phyloP scores from a whole-genome alignment of 2,888 invertebrate genomes.

The Ichneumon xanthorius region DNA sequence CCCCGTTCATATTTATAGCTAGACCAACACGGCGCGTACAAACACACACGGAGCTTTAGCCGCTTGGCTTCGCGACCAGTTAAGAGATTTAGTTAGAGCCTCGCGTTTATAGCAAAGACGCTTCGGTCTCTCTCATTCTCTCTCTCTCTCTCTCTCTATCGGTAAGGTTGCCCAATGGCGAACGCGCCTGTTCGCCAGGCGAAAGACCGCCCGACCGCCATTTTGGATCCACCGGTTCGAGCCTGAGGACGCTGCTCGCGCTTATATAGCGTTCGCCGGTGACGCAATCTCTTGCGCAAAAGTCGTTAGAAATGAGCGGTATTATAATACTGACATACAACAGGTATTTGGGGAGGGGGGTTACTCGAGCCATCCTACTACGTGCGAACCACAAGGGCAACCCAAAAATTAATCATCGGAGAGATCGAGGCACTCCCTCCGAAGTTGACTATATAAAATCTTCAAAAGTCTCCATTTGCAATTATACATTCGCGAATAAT shows the following conservation, averaged over 20 bases:
- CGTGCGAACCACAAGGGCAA: constrained; percentile 5
- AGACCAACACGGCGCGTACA: constrained; percentile 47
- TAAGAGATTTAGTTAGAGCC: constrained; percentile 75
- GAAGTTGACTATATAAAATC: not conserved
- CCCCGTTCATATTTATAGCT: constrained; percentile 80
- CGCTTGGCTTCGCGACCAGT: constrained; percentile 71
- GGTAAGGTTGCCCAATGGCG: constrained; percentile 79
- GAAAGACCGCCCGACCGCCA: constrained; percentile 71
- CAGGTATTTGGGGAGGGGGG: not conserved
- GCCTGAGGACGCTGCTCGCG: constrained; percentile 59
- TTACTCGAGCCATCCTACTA: not conserved
- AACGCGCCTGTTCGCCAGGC: constrained; percentile 22
- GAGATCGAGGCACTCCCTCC: not conserved
- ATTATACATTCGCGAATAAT: not conserved
- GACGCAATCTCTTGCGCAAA: constrained; percentile 78
- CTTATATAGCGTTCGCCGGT: constrained; percentile 45
- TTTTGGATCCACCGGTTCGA: constrained; percentile 76
- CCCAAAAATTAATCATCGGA: not conserved
- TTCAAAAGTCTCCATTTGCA: not conserved
- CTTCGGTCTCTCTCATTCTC: constrained; percentile 29
- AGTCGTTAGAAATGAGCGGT: constrained; percentile 36
- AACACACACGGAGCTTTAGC: not conserved
- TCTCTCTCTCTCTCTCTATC: constrained; percentile 64
- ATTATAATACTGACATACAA: constrained; percentile 2
- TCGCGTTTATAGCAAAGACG: constrained; percentile 67